Evolutionary conservation across 2,797 vertebrate genomes (phyloP).

Genomic region (Eulemur rubriventer): DNA sequence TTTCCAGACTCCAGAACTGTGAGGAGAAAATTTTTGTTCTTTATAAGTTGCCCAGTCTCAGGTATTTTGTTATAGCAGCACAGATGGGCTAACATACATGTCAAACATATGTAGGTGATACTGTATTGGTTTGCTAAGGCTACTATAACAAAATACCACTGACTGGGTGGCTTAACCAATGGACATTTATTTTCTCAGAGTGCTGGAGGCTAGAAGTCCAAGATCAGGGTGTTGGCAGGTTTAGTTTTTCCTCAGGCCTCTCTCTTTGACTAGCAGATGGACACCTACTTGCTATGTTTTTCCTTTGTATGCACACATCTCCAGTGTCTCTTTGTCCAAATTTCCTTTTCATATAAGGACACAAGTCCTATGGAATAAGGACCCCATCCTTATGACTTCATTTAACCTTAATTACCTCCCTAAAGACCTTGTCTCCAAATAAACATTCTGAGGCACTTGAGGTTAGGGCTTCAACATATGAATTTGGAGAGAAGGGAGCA

Average conservation of each 20-base stretch:
- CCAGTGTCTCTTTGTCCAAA: neutral
- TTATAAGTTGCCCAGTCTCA: neutral
- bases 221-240: neutral
- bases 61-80: neutral
- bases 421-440: neutral
- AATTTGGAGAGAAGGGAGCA: neutral
- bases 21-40: neutral
- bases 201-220: neutral
- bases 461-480: neutral
- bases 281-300: neutral
- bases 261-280: neutral
- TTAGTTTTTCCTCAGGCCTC: neutral
- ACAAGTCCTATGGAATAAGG: neutral
- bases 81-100: neutral
- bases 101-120: neutral
- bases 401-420: neutral
- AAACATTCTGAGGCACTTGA: neutral
- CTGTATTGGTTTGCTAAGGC: neutral
- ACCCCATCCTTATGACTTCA: neutral
- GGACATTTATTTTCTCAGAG: neutral
- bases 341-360: neutral
- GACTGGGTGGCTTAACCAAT: neutral
- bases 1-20: neutral
- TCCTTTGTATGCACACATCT: neutral
- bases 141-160: neutral